Evolutionary conservation across 2,797 vertebrate species (phyloP).

Genomic region (Melanotaenia parkinsoni): DNA sequence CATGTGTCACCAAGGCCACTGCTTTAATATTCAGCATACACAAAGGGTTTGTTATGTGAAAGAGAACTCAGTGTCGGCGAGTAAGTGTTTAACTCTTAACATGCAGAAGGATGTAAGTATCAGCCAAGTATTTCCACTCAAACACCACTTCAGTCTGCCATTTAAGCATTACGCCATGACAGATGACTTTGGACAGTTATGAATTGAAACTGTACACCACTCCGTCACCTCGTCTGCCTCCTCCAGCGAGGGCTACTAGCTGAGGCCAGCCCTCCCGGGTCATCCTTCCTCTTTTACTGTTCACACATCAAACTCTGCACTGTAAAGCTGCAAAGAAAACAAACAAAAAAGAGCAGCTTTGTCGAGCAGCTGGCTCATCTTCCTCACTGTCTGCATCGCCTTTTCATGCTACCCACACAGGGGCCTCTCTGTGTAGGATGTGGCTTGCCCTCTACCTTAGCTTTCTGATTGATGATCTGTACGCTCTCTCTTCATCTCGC

Average conservation of each 20-base stretch:
- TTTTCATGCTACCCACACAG: constrained; percentile 30
- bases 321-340: neutral
- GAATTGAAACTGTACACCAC: constrained; percentile 17
- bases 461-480: constrained; percentile 67
- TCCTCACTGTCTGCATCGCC: constrained; percentile 38
- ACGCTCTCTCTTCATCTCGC: constrained; percentile 60
- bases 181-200: constrained; percentile 6
- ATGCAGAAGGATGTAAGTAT: constrained; percentile 7
- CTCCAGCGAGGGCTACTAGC: constrained; percentile 3
- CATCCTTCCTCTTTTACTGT: constrained; percentile 17
- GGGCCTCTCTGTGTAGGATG: constrained; percentile 30
- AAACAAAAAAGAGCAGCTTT: constrained; percentile 5
- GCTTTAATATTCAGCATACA: constrained; percentile 21
- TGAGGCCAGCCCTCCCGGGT: constrained; percentile 7
- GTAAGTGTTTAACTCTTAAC: constrained; percentile 3
- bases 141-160: constrained; percentile 44
- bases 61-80: constrained; percentile 17
- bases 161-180: constrained; percentile 23
- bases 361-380: constrained; percentile 55
- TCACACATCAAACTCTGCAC: constrained; percentile 20
- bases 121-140: constrained; percentile 42
- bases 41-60: constrained; percentile 10
- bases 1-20: constrained; percentile 23
- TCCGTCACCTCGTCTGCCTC: neutral
- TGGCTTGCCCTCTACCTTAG: constrained; percentile 43